Evolutionary conservation across 2,888 invertebrate genomes (phyloP).

Genomic region (Caenorhabditis uteleia): DNA sequence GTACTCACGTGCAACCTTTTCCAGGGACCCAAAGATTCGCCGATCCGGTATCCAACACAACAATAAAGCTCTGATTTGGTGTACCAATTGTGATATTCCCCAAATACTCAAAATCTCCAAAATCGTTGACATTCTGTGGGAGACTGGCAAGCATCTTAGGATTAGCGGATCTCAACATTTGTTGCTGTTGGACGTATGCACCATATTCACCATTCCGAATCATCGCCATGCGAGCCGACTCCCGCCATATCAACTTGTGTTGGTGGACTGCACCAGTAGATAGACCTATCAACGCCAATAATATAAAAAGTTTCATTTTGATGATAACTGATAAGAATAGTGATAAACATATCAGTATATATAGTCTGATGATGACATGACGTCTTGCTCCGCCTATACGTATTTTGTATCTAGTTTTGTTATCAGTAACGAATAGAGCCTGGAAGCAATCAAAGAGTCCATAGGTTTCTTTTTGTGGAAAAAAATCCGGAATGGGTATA

Average conservation of each 20-base stretch:
- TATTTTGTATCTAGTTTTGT: too few species aligned
- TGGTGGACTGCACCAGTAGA: constrained; percentile 52
- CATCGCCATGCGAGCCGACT: constrained; percentile 44
- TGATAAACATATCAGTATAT: too few species aligned
- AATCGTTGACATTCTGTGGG: constrained; percentile 44
- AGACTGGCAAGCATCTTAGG: constrained; percentile 32
- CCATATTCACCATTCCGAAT: constrained; percentile 39
- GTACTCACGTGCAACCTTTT: constrained; percentile 40
- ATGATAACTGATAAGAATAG: too few species aligned
- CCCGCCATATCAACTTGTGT: constrained; percentile 45
- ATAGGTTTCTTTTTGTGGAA: too few species aligned
- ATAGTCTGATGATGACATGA: too few species aligned
- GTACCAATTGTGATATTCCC: constrained; percentile 68
- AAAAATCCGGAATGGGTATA: too few species aligned
- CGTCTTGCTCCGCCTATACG: too few species aligned
- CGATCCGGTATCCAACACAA: constrained; percentile 61
- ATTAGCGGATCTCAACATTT: constrained; percentile 26
- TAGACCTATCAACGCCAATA: constrained; percentile 49
- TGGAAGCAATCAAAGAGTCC: too few species aligned
- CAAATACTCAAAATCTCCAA: constrained; percentile 67
- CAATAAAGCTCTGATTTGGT: constrained; percentile 51
- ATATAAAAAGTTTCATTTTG: constrained; percentile 26
- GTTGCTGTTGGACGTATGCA: constrained; percentile 42
- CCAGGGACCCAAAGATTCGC: constrained; percentile 59
- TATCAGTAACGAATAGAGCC: too few species aligned